Conservation (phyloP, 2,888 invertebrate species). For the Caenorhabditis plicata region DNA sequence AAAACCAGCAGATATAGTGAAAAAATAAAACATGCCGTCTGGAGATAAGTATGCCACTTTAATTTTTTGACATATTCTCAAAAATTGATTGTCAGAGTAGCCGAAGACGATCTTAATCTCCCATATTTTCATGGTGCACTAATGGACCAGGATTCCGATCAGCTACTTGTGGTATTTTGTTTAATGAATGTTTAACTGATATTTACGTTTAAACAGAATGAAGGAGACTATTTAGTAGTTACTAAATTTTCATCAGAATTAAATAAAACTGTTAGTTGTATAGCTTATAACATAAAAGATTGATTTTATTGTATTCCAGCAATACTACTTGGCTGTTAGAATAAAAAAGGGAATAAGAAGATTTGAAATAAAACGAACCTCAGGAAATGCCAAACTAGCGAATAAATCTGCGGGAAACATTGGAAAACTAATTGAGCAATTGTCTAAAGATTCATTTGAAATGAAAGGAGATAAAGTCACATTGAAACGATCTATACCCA, state of each 20-base stretch:
- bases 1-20: too few relatives aligned
- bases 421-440: slow-evolving; percentile 33
- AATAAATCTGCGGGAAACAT: slow-evolving; percentile 29
- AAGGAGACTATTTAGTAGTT: slow-evolving; percentile 23
- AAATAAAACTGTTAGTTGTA: slow-evolving; percentile 13
- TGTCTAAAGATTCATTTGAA: slow-evolving; percentile 29
- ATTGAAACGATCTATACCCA: slow-evolving; percentile 42
- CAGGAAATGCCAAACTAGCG: slow-evolving; percentile 15
- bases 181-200: not conserved
- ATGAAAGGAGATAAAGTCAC: slow-evolving; percentile 32
- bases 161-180: slow-evolving; percentile 26
- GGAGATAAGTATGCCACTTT: too few relatives aligned
- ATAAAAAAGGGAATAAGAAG: slow-evolving; percentile 24
- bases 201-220: slow-evolving; percentile 3
- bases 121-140: slow-evolving; percentile 55
- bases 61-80: too few relatives aligned
- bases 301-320: not conserved
- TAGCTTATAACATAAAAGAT: too few relatives aligned
- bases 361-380: slow-evolving; percentile 32
- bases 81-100: slow-evolving; percentile 22
- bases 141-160: slow-evolving; percentile 50
- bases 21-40: too few relatives aligned
- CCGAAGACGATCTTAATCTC: slow-evolving; percentile 33
- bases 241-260: slow-evolving; percentile 19
- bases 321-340: slow-evolving; percentile 30